Conservation (phyloP, 1,140 invertebrate genomes). For the Epicauta chinensis region DNA sequence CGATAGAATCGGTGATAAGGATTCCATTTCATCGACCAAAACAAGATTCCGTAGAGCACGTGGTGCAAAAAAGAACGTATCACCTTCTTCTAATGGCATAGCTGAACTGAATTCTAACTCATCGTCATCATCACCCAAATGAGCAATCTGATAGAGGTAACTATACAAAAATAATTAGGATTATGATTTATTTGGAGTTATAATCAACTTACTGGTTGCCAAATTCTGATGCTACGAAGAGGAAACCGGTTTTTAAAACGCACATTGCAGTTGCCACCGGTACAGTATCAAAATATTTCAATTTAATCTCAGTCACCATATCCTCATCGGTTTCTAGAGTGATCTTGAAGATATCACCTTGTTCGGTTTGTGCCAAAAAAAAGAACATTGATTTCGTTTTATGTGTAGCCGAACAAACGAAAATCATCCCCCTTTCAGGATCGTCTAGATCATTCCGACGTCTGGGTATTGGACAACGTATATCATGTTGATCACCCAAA, state of each 20-base stretch:
- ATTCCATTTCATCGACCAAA: conserved; percentile 96
- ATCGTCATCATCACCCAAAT: conserved; percentile 98
- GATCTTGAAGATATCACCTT: conserved; percentile 97
- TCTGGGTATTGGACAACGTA: conserved; percentile 95
- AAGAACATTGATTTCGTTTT: conserved; percentile 99
- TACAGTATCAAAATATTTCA: conserved; percentile 99
- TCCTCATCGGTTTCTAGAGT: conserved; percentile 97
- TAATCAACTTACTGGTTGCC: conserved; percentile 91
- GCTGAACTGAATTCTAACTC: conserved; percentile 98
- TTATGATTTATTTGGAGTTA: conserved; percentile 9
- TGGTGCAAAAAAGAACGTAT: conserved; percentile 98
- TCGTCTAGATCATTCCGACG: conserved; percentile 98
- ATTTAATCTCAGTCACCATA: conserved; percentile 96
- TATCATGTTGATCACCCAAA: conserved; percentile 98
- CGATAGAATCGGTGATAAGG: conserved; percentile 87
- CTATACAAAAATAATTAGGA: no score
- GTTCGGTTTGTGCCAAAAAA: conserved; percentile 91
- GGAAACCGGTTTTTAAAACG: conserved; percentile 96
- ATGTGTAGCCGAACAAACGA: conserved; percentile 98
- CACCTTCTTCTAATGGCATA: conserved; percentile 96
- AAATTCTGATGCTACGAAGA: conserved; percentile 99
- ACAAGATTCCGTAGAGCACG: conserved; percentile 92
- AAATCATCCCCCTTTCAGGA: conserved; percentile 98
- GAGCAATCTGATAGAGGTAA: conserved; percentile 97
- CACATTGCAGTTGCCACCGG: conserved; percentile 94